phyloP scores from a whole-genome alignment of 2,797 vertebrate genomes.

The Podargus strigoides region DNA sequence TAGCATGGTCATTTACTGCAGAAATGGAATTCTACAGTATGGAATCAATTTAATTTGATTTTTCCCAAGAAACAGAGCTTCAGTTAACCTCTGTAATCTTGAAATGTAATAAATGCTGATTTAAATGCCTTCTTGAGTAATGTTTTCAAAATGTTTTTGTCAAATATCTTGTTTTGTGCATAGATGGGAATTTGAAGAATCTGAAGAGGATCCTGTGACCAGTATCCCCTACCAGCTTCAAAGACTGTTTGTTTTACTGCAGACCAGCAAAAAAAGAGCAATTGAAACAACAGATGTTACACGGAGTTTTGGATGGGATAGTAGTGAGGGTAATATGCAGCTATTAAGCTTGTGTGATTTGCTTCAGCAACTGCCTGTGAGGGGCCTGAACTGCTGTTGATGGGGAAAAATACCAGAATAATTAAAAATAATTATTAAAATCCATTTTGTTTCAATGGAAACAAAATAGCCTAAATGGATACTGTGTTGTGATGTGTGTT shows the following conservation, averaged over 20 bases:
- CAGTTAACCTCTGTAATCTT: not conserved
- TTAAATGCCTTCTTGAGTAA: not conserved
- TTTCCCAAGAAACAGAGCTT: not conserved
- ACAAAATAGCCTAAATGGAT: not conserved
- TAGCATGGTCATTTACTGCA: not conserved
- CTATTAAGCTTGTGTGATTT: not conserved
- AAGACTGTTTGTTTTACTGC: conserved; percentile 94
- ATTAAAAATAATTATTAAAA: not conserved
- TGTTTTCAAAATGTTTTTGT: not conserved
- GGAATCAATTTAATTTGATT: not conserved
- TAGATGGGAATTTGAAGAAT: conserved; percentile 98
- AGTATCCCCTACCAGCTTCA: conserved; percentile 98
- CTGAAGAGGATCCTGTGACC: conserved; percentile 93
- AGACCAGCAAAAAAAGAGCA: conserved; percentile 97
- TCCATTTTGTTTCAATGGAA: not conserved
- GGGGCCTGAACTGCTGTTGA: not conserved
- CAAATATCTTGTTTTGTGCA: conserved; percentile 20
- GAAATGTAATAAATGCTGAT: not conserved
- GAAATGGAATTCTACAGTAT: too few species aligned
- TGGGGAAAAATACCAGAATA: not conserved
- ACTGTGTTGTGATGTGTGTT: not conserved
- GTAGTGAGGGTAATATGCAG: conserved; percentile 87
- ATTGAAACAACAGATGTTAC: conserved; percentile 99
- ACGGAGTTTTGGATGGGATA: conserved; percentile 98
- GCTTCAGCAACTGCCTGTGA: not conserved